Percentiles rank a stretch among this genome's conserved stretches.
These are phyloP conservation scores for Agrotis segetum DNA, from an alignment of 2,888 invertebrate species.

Conservation along the genomic window DNA sequence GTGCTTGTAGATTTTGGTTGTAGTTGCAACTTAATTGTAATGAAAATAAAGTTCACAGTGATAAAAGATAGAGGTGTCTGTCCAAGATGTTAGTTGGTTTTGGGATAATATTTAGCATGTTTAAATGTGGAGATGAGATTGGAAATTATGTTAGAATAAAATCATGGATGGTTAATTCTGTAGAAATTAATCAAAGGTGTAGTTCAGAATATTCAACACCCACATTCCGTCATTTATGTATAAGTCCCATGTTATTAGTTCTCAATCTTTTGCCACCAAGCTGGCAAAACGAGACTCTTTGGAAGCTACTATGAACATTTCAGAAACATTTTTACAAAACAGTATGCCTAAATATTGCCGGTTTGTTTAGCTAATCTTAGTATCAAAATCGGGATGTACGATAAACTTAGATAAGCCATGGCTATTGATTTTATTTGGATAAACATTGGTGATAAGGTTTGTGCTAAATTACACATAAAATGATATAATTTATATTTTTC, in stretches of 20 bases:
- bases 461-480: neutral
- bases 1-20: slow-evolving; percentile 12
- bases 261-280: no score
- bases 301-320: no score
- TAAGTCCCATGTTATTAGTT: no score
- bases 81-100: neutral
- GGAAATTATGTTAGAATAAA: neutral
- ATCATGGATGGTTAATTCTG: no score
- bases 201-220: no score
- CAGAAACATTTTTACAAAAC: no score
- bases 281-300: no score
- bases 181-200: no score
- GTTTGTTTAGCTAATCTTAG: neutral
- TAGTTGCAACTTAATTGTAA: neutral
- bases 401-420: slow-evolving; percentile 16
- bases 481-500: neutral
- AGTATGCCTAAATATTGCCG: neutral
- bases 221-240: no score
- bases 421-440: slow-evolving; percentile 14
- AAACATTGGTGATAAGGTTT: slow-evolving; percentile 17
- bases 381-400: neutral
- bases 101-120: neutral
- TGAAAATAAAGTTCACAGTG: neutral
- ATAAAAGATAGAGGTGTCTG: neutral
- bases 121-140: slow-evolving; percentile 27